Conservation (phyloP, 1,140 invertebrate genomes). For the Listronotus bonariensis region DNA sequence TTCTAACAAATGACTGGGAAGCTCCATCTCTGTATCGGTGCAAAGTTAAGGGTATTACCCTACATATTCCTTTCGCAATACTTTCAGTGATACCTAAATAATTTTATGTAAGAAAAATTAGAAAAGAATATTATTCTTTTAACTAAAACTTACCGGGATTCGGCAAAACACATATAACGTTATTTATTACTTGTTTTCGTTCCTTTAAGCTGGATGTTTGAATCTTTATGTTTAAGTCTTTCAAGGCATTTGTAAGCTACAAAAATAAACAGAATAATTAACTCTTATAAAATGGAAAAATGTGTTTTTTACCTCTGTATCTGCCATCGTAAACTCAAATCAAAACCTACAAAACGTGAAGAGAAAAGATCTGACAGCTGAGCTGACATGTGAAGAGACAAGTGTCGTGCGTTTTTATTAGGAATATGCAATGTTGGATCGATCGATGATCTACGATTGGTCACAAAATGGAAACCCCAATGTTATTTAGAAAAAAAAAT, state of each 20-base stretch:
- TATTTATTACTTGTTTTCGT: conserved; percentile 68
- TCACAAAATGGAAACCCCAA: no score
- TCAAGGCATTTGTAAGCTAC: not conserved
- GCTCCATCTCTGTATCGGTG: conserved; percentile 76
- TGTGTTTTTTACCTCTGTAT: no score
- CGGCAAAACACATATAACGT: conserved; percentile 72
- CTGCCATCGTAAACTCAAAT: no score
- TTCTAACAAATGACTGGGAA: conserved; percentile 74
- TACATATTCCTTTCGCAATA: conserved; percentile 78
- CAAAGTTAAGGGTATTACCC: conserved; percentile 72
- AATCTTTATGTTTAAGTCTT: not conserved
- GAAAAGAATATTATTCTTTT: not conserved
- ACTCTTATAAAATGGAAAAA: no score
- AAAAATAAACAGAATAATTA: no score
- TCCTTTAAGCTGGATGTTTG: conserved; percentile 76
- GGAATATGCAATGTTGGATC: no score
- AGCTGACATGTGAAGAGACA: no score
- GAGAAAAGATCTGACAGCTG: no score
- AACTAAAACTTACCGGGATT: conserved; percentile 66
- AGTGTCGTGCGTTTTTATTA: no score
- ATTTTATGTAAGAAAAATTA: conserved; percentile 11
- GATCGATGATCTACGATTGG: no score
- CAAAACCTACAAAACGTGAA: no score
- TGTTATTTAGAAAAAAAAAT: no score
- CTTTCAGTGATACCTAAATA: conserved; percentile 76